A percentile compares a stretch with the other conserved stretches of the same genome.
Conservation (phyloP, 2,888 invertebrate genomes). For the Melieria crassipennis region DNA sequence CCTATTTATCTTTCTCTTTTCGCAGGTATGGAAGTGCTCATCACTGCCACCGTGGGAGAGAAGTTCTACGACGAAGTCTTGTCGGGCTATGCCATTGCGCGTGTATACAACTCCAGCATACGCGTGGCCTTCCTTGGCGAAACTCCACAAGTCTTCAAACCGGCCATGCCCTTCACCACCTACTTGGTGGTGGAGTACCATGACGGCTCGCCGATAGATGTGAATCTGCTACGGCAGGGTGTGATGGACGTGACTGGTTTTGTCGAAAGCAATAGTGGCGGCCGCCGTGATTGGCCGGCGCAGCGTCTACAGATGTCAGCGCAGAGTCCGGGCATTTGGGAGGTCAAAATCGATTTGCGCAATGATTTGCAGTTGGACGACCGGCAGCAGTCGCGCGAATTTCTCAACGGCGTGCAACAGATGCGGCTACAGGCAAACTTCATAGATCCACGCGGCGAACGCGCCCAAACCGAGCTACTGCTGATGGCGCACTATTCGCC, state of each 20-base stretch:
- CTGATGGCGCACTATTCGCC: constrained; percentile 84
- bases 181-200: constrained; percentile 91
- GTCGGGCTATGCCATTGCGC: constrained; percentile 86
- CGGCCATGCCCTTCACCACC: constrained; percentile 88
- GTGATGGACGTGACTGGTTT: constrained; percentile 75
- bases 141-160: constrained; percentile 93
- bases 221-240: constrained; percentile 72
- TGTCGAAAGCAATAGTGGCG: constrained; percentile 72
- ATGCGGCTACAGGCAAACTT: constrained; percentile 77
- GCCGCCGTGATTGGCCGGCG: constrained; percentile 73
- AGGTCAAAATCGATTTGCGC: constrained; percentile 80
- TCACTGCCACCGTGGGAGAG: constrained; percentile 89
- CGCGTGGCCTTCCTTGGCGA: constrained; percentile 87
- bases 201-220: constrained; percentile 84
- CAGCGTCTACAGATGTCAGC: constrained; percentile 73
- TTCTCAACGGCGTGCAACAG: constrained; percentile 73
- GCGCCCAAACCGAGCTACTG: constrained; percentile 75
- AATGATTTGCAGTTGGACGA: constrained; percentile 70
- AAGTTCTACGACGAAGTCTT: constrained; percentile 83
- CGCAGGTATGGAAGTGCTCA: constrained; percentile 80
- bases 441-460: constrained; percentile 74
- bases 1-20: neutral
- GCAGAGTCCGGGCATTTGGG: constrained; percentile 82
- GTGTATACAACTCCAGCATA: constrained; percentile 88
- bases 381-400: constrained; percentile 70